phyloP scores from a whole-genome alignment of 2,888 invertebrate genomes.

The Alentia gelatinosa region DNA sequence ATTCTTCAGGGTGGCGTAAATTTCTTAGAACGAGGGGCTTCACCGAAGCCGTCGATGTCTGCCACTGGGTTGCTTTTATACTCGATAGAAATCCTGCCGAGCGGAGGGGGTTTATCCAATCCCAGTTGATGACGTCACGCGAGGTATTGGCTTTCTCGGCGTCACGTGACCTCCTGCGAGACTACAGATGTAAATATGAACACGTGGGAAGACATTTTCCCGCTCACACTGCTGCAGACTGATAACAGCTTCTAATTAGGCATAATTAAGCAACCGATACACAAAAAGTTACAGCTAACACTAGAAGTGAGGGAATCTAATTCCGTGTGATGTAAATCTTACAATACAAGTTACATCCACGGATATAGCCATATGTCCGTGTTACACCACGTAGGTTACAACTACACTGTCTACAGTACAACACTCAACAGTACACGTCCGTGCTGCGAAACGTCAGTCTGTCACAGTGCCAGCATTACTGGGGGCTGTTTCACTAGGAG shows the following conservation, averaged over 20 bases:
- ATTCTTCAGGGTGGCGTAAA: background rate
- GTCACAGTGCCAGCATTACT: too few relatives aligned
- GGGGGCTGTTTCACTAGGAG: too few relatives aligned
- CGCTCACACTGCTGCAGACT: background rate
- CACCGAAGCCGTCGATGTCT: conserved; percentile 53
- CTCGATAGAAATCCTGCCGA: conserved; percentile 22
- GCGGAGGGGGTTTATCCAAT: conserved; percentile 34
- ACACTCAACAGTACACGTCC: too few relatives aligned
- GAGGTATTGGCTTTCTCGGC: conserved; percentile 11
- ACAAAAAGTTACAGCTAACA: too few relatives aligned
- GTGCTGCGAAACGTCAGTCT: too few relatives aligned
- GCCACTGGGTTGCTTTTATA: conserved; percentile 53
- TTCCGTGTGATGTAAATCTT: background rate
- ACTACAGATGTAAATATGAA: background rate
- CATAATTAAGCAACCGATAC: too few relatives aligned
- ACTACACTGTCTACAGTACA: too few relatives aligned
- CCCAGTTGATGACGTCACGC: conserved; percentile 14
- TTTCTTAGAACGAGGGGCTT: conserved; percentile 51
- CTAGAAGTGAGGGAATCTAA: too few relatives aligned
- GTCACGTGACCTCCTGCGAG: conserved; percentile 29
- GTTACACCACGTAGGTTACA: too few relatives aligned
- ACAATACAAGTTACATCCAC: background rate
- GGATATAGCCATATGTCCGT: background rate
- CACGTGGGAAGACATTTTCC: background rate
- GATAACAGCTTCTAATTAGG: too few relatives aligned